Evolutionary conservation across 2,797 vertebrate genomes (phyloP), one percentile per base, ranked within the genome.

Genomic region (Pangasius mekongensis): DNA sequence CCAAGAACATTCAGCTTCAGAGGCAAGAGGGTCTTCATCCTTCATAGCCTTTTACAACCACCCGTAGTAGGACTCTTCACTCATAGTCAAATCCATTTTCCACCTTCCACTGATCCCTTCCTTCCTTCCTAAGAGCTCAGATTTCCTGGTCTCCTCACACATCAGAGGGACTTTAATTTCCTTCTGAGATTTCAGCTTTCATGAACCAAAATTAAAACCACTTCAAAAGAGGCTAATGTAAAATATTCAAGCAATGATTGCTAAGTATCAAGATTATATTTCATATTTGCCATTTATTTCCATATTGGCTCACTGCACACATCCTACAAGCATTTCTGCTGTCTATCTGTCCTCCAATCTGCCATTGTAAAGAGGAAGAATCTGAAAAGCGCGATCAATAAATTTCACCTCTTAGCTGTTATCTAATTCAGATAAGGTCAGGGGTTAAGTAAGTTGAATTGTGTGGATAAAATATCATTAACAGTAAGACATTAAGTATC

Each of bases 381-480:
- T 89, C 67, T 62, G 43, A 83, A 84, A 83, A 30, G 30, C n/a
- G 11, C 36, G 73, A 89, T 91, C 91, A 87, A 92, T 92, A 89
- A 83, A 84, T 83, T 58, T 24, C 27, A 89, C 88, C 87, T 88
- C 85, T 85, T 86, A 60, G 80, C 56, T 64, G 27, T 84, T 36
- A 1, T 47, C 39, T 88, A 85, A 90, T 84, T 87, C 82, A 22
- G 67, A 33, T 71, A 73, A 89, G 88, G 88, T 89, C 88, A 88
- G 84, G 62, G 89, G 74, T 87, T 91, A 90, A 92, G 86, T 78
- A 89, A 83, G 81, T 85, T 69, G 43, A 89, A 86, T 85, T 73
- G 73, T 85, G 86, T 84, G 39, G 54, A 89, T 89, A 92, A 92
- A 90, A 89, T 80, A 71, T 89, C 87, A 88, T 92, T 90, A 91